Evolutionary conservation across 2,888 invertebrate genomes (phyloP), one percentile per base, ranked within the genome.

Genomic region (Ectemnius continuus): DNA sequence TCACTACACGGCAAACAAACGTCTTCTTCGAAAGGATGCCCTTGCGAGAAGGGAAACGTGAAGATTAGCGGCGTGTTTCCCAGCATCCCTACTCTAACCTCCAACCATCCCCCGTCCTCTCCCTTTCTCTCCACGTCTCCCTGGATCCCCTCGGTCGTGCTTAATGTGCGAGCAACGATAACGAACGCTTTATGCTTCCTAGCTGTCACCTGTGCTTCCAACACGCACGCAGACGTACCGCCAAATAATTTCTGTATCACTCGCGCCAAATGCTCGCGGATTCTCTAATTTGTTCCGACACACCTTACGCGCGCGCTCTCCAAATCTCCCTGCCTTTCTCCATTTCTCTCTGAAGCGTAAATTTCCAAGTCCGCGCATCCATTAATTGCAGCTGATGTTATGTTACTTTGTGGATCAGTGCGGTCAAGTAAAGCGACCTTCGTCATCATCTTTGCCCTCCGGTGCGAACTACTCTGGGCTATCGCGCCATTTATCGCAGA

Each of bases 1-100:
- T 36, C 6, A 36, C 72, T 76, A 76, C 66, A 63, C 57, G 36
- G 14, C 56, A 14, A 2, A 59, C 47, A 18, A 48, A 60, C 67
- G 70, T 70, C 61, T 74, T 61, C 67, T 52, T 46, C 63, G 47
- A 66, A 71, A 74, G 66, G 61, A 36, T 36, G 36, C 36, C 36
- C 36, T 36, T 36, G 52, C 52, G 52, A 52, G n/a, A 16, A 66
- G 67, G 48, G 48, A 68, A 61, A 72, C 70, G 78, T 5, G 77
- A 66, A 78, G 79, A 79, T 79, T 79, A 79, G 78, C 56, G 67
- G 52, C 62, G 71, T 63, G 67, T 70, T 77, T 73, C 63, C 60
- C 66, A 70, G 65, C 58, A 58, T 70, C 78, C 75, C 75, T 75
- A 75, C 73, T 70, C 68, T 36, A 63, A 73, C 68, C 70, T 75